Conservation (phyloP, 2,113 vertebrate species). For the Phainopepla nitens region DNA sequence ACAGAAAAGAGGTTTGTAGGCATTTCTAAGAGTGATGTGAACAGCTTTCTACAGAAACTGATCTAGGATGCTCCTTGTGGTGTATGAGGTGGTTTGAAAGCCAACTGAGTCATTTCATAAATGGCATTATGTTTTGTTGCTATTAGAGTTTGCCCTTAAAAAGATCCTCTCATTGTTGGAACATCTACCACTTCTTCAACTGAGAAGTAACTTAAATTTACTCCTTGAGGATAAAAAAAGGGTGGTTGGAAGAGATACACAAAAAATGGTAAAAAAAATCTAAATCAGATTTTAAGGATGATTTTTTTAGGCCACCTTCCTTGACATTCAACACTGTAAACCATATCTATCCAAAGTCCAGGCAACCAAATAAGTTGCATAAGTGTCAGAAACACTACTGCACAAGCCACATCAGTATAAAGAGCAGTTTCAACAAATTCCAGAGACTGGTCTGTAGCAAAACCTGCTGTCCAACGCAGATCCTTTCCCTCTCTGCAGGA, state of each 20-base stretch:
- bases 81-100: neutral
- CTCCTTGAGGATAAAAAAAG: neutral
- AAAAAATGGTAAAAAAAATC: neutral
- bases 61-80: neutral
- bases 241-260: neutral
- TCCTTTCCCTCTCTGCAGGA: neutral
- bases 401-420: neutral
- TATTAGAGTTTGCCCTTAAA: neutral
- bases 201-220: neutral
- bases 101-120: neutral
- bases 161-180: neutral
- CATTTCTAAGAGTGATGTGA: neutral
- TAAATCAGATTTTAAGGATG: neutral
- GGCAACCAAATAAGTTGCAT: neutral
- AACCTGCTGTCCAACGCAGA: neutral
- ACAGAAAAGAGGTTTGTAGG: neutral
- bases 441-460: neutral
- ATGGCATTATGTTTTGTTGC: neutral
- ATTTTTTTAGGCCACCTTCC: neutral
- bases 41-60: neutral
- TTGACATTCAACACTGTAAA: neutral
- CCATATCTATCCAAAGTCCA: neutral
- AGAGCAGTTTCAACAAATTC: neutral
- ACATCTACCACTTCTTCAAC: neutral
- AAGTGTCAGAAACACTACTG: neutral